Evolutionary conservation across 2,888 invertebrate species (phyloP), one percentile per base, ranked within the genome.

Genomic region (Tenodera sinensis): DNA sequence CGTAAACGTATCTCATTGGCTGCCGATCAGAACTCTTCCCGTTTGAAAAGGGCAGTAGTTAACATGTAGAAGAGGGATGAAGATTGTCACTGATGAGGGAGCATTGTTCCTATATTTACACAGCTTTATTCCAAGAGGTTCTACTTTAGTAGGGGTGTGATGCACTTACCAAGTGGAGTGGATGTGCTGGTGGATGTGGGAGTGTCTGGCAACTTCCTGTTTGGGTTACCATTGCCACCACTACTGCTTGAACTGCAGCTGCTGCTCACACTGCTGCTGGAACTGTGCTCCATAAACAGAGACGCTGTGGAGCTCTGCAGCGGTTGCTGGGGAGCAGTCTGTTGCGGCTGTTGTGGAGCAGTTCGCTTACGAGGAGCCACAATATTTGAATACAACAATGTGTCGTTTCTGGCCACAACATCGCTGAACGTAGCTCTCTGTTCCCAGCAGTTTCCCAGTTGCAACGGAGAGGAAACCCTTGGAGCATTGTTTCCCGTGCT

Each of bases 381-480:
- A 89, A 92, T 91, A 34, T 91, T 91, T 25, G 92, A 92, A 28
- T 92, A 92, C 27, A 91, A 86, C 47, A 92, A 92, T 83, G 93
- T 93, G 87, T 94, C 95, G 91, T 92, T 95, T 20, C 95, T 92
- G 0, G 95, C 95, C 1, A 95, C 95, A 2, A 95, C 95, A 91
- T 95, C 95, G 90, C 95, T 95, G 91, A 95, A 95, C 83, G 94
- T 94, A 0, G 95, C 95, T 87, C 94, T 92, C 90, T 94, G 95
- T 91, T 95, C 95, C 95, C 95, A 95, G 27, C 88, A 89, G 42
- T 27, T 83, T 20, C 89, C 87, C 27, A 84, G n/a, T n/a, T 30
- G 87, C 8, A 87, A n/a, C 0, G 89, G 84, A 27, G 87, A 89
- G 7, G 87, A 20, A n/a, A 89, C 82, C 14, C 89, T 34, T 28